Evolutionary conservation across 64 coral and sea anemone species (phyloP).

Genomic region (Dendronephthya gigantea): DNA sequence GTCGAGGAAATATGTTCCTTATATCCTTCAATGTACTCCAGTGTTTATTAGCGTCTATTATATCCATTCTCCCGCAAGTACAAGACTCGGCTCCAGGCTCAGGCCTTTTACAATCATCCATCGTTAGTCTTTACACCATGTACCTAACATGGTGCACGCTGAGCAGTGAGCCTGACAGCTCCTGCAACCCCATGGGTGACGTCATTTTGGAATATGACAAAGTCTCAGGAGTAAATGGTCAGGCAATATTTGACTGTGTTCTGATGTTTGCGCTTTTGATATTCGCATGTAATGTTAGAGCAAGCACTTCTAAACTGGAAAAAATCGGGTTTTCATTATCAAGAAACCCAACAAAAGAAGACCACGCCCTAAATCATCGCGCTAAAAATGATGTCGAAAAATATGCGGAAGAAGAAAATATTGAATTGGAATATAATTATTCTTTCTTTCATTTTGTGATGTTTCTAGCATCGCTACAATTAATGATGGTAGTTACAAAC

Average conservation of each 20-base stretch:
- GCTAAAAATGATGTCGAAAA: neutral
- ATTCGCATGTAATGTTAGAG: constrained; percentile 86
- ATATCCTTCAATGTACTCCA: constrained; percentile 92
- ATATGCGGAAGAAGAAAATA: constrained; percentile 15
- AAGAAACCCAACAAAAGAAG: constrained; percentile 40
- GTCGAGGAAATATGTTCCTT: constrained; percentile 84
- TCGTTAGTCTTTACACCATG: constrained; percentile 88
- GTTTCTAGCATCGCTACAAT: constrained; percentile 53
- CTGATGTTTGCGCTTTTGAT: constrained; percentile 78
- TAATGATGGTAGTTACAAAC: constrained; percentile 86
- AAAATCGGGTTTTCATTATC: constrained; percentile 69
- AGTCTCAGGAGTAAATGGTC: constrained; percentile 82
- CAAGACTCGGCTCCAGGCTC: constrained; percentile 76
- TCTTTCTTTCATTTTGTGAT: constrained; percentile 80
- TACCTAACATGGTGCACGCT: constrained; percentile 94
- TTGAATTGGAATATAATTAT: constrained; percentile 55
- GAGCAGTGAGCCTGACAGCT: constrained; percentile 68
- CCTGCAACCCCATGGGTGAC: constrained; percentile 73
- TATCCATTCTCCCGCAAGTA: constrained; percentile 73
- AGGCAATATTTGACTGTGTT: constrained; percentile 84
- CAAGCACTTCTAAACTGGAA: constrained; percentile 78
- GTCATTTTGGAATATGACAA: constrained; percentile 92
- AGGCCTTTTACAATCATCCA: constrained; percentile 74
- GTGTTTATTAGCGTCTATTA: constrained; percentile 62
- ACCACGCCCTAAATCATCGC: constrained; percentile 20